Base-by-base conservation (phyloP, 2,113 vertebrate species). In the Aramus guarauna region DNA sequence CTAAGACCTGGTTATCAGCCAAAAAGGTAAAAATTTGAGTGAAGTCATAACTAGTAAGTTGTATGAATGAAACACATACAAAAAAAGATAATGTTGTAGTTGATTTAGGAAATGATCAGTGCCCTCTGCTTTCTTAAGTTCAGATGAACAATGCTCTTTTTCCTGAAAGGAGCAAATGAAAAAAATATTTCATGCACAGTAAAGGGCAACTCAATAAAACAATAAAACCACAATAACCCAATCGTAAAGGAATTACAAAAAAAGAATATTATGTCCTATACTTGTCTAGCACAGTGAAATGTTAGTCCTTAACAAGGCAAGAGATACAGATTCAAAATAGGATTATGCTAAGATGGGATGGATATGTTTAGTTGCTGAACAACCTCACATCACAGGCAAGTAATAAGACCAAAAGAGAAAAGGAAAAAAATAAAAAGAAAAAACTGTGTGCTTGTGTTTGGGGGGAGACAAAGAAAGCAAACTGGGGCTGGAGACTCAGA, bases 1-100 rank as follows among this genome's bases (percentile, higher is more conserved):
- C 87, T 95, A 73, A 85, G 67, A 94, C 66, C 66, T 94, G 93
- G 94, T 96, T 97, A 96, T 94, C 95, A 97, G 90, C 95, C 95
- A 96, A 95, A 96, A 96, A 95, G 67, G 87, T 94, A 95, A 97
- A 97, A 96, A 95, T 48, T 92, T 90, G 45, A 87, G 73, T 87
- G 39, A 96, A 97, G 88, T 96, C 94, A 92, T 71, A 83, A 36
- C 67, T 68, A 95, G 84, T 79, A 95, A 90, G 58, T 95, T 94
- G 92, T 19, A 74, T 27, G 75, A 97, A 94, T 97, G 86, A 97
- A 94, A 95, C 71, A 96, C 68, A 81, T 41, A 1, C 12, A 58
- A 14, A 43, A 11, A 60, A 11, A n/a, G 5, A 63, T 64, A 73
- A 59, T 7, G 15, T 19, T 73, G 34, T 48, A 78, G 55, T 48